Evolutionary conservation across 2,113 vertebrate species (phyloP), one percentile per base, ranked within the genome.

Genomic region (Brachyistius frenatus): DNA sequence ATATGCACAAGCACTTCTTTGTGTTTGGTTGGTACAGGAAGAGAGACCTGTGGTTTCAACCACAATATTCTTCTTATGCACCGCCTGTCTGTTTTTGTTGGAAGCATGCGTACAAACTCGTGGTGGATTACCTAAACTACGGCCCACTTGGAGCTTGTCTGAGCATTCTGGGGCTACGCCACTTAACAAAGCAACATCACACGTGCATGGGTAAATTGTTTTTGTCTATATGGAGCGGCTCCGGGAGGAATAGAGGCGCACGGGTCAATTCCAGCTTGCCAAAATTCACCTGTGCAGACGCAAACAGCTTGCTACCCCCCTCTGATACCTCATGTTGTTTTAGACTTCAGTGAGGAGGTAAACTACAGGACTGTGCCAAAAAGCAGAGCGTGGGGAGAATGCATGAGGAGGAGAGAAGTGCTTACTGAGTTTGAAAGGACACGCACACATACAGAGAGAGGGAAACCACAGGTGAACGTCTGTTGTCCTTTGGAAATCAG

Each of bases 141-240:
- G 3, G 31, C 44, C 52, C 55, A 56, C 63, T 35, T 14, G 33
- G 73, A 60, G 23, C 60, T 54, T 33, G 44, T 46, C 57, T 37
- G 49, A 47, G 53, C 58, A 55, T 73, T 54, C 73, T 13, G 3
- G 3, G 75, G 83, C 79, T 11, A 54, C 8, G 58, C 36, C 32
- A 36, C 36, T 68, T 52, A 76, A 79, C 44, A 62, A 66, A 75
- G 47, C 32, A 1, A 32, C 30, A n/a, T 37, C 3, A 6, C 66
- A 81, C 31, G 11, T 69, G 80, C 44, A 46, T 47, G 10, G 77
- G 33, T 56, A 81, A 89, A 90, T 81, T 76, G 79, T 85, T 89
- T 88, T 83, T 63, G 73, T 61, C 36, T 39, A 71, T 68, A 68
- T 68, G 68, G 72, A 72, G 63, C 53, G 10, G 64, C 76, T 72